Evolutionary conservation across 2,797 vertebrate species (phyloP).

Genomic region (Tamandua tetradactyla): DNA sequence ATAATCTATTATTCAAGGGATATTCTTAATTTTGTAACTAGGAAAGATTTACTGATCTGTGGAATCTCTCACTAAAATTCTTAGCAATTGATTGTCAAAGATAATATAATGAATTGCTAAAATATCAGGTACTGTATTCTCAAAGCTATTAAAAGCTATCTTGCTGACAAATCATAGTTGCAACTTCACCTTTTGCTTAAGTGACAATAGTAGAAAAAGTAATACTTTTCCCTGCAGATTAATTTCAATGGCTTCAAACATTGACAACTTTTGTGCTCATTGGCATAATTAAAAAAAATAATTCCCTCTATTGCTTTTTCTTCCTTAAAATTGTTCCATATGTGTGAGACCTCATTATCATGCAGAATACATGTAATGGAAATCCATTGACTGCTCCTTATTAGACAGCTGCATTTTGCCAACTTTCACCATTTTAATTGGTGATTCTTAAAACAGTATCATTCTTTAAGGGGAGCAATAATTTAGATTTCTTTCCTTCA

Average conservation of each 20-base stretch:
- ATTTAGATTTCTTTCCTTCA: not conserved
- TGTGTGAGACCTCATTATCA: not conserved
- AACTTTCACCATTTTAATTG: not conserved
- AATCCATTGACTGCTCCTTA: not conserved
- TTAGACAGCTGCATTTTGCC: not conserved
- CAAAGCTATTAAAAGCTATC: not conserved
- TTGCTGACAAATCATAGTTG: not conserved
- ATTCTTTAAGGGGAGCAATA: not conserved
- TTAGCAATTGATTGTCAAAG: conserved; percentile 2
- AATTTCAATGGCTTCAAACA: not conserved
- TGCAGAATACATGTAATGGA: not conserved
- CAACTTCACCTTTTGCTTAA: not conserved
- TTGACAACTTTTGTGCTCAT: not conserved
- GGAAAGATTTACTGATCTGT: not conserved
- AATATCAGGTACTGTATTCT: not conserved
- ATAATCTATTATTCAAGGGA: not conserved
- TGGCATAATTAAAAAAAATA: not conserved
- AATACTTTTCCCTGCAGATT: not conserved
- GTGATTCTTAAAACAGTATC: not conserved
- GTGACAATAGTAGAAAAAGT: not conserved
- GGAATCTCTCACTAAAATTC: not conserved
- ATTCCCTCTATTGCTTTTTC: not conserved
- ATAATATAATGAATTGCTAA: not conserved
- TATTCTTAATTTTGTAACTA: not conserved
- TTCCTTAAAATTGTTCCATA: not conserved